Evolutionary conservation across 2,113 vertebrate genomes (phyloP).

Genomic region (Limanda limanda): DNA sequence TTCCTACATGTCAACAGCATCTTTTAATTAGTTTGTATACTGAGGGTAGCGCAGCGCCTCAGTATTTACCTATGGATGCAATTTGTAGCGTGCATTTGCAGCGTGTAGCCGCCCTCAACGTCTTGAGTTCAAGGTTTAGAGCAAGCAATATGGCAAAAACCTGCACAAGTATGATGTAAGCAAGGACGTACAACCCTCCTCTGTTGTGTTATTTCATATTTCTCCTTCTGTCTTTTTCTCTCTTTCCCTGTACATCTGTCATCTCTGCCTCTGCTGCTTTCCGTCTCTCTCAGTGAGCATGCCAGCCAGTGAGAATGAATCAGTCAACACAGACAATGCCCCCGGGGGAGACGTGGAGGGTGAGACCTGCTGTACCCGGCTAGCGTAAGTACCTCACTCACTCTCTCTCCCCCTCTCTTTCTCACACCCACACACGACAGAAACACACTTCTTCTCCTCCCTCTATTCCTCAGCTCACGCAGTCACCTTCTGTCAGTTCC

Average conservation of each 20-base stretch:
- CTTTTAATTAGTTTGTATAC: constrained; percentile 32
- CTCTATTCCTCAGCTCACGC: constrained; percentile 18
- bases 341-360: constrained; percentile 94
- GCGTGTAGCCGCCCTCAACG: not conserved
- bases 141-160: not conserved
- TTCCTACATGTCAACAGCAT: constrained; percentile 9
- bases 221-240: constrained; percentile 2
- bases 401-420: constrained; percentile 3
- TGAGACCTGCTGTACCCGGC: constrained; percentile 93
- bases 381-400: constrained; percentile 90
- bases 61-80: constrained; percentile 1
- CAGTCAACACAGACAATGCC: constrained; percentile 97
- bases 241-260: constrained; percentile 13
- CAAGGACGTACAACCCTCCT: not conserved
- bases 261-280: constrained; percentile 31
- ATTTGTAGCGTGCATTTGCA: not conserved
- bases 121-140: not conserved
- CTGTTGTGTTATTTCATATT: constrained; percentile 20
- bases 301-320: constrained; percentile 98
- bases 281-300: constrained; percentile 91
- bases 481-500: constrained; percentile 30
- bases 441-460: constrained; percentile 5
- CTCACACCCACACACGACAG: no score
- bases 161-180: not conserved
- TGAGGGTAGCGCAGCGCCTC: constrained; percentile 16